A percentile compares a stretch with the other conserved stretches of the same genome.
Conservation (phyloP, 1,140 invertebrate species). For the Nasonia giraulti region DNA sequence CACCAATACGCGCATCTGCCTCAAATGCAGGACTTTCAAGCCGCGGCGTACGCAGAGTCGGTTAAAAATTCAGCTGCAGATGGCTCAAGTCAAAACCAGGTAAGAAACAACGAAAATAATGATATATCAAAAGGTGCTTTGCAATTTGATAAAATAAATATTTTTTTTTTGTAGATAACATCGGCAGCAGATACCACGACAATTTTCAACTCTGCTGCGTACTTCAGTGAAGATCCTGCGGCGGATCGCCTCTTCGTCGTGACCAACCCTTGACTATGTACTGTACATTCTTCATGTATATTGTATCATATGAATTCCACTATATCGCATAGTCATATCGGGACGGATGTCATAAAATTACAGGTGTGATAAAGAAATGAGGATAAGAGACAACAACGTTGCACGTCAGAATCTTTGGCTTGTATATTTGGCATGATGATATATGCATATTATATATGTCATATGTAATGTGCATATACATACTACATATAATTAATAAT, state of each 20-base stretch:
- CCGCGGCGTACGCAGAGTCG: not conserved
- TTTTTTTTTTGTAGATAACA: conserved; percentile 21
- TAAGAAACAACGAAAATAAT: conserved; percentile 7
- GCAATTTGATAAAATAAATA: not conserved
- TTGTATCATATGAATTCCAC: conserved; percentile 68
- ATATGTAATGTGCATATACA: conserved; percentile 53
- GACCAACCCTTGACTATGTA: conserved; percentile 71
- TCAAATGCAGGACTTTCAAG: conserved; percentile 43
- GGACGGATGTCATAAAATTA: conserved; percentile 53
- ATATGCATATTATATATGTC: conserved; percentile 64
- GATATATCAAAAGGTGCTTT: not conserved
- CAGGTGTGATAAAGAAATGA: conserved; percentile 54
- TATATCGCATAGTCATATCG: conserved; percentile 56
- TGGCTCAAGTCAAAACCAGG: conserved; percentile 9
- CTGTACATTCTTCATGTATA: conserved; percentile 71
- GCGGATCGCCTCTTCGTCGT: conserved; percentile 71
- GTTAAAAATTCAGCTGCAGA: conserved; percentile 2
- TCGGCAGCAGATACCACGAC: conserved; percentile 56
- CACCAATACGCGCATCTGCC: conserved; percentile 38
- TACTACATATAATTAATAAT: conserved; percentile 54
- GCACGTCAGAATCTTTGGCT: conserved; percentile 60
- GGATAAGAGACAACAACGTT: conserved; percentile 45
- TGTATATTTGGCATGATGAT: conserved; percentile 69
- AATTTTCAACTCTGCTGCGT: conserved; percentile 72
- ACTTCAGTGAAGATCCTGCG: conserved; percentile 71